These are phyloP conservation scores for Hirtodrosophila trivittata DNA, from an alignment of 2,888 invertebrate genomes.

Conservation along the genomic window DNA sequence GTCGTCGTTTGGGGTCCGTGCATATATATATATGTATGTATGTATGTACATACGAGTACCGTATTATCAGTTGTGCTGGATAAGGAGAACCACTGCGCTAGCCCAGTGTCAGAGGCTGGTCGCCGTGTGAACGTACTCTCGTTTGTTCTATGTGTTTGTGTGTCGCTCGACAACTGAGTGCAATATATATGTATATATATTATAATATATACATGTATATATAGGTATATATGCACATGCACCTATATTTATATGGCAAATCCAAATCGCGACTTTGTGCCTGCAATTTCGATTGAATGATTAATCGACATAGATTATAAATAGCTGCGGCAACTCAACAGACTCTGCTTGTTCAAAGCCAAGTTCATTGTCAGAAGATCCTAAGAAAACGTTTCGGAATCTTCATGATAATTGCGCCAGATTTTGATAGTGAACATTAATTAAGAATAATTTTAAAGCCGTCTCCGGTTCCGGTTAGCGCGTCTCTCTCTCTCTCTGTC, in stretches of 20 bases:
- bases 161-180: constrained; percentile 46
- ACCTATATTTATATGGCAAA: constrained; percentile 20
- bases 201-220: constrained; percentile 5
- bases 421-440: background rate
- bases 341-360: constrained; percentile 39
- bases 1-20: constrained; percentile 14
- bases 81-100: constrained; percentile 22
- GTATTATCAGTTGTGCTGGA: constrained; percentile 51
- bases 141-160: constrained; percentile 13
- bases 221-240: constrained; percentile 2
- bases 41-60: background rate
- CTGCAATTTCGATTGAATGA: constrained; percentile 47
- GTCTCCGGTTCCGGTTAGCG: too few relatives aligned
- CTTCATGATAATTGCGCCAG: too few relatives aligned
- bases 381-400: too few relatives aligned
- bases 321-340: constrained; percentile 36
- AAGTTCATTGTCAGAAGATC: constrained; percentile 64
- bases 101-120: constrained; percentile 40
- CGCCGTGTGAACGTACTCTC: constrained; percentile 55
- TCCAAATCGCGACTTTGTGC: constrained; percentile 50
- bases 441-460: background rate
- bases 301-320: constrained; percentile 48
- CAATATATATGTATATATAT: constrained; percentile 18
- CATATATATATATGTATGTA: background rate
- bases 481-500: background rate